Base-by-base conservation (phyloP, 2,797 vertebrate species). In the Typhlichthys eigenmanni region DNA sequence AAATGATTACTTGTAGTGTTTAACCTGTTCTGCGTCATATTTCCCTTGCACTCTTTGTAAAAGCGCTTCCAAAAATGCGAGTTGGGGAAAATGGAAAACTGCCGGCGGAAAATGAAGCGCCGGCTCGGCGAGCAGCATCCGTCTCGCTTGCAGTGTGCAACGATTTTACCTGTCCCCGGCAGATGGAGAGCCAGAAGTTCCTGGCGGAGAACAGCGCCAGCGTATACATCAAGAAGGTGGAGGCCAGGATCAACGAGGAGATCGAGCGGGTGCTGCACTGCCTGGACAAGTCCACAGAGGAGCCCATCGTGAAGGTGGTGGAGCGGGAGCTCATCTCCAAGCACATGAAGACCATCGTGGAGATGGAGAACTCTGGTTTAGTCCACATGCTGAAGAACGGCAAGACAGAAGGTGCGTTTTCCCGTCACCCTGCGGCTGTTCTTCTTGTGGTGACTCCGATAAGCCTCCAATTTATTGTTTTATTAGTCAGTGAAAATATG, bases 151-250 rank as follows among this genome's bases (percentile, higher is more conserved):
- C 24, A 29, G 24, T 29, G 24, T 29, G 24, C 24, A 29, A 29
- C 24, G 3, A 3, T 4, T 29, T 29, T 29, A 29, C 4, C 64
- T 65, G 71, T 50, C 56, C 2, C n/a, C 88, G 80, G n/a, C 81
- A 98, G 96, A 97, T 98, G 96, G 96, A 98, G 90, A 98, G 96
- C 85, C 96, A 98, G 87, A 98, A 97, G 89, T 98, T 98, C 88
- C 93, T 98, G 82, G 96, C 96, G 58, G 96, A 98, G 92, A 98
- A 98, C 89, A 97, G 96, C 90, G 96, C 96, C 86, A 98, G 96
- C 60, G 96, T 98, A 34, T 98, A 98, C 91, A 98, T 98, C 90
- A 98, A 98, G 88, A 98, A 98, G 89, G 96, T 98, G 78, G 96
- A 98, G 90, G 96, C 96, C 85, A 93, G 96, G 87, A 98, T 98